Conservation (phyloP, 2,113 vertebrate genomes). For the Connochaetes taurinus region DNA sequence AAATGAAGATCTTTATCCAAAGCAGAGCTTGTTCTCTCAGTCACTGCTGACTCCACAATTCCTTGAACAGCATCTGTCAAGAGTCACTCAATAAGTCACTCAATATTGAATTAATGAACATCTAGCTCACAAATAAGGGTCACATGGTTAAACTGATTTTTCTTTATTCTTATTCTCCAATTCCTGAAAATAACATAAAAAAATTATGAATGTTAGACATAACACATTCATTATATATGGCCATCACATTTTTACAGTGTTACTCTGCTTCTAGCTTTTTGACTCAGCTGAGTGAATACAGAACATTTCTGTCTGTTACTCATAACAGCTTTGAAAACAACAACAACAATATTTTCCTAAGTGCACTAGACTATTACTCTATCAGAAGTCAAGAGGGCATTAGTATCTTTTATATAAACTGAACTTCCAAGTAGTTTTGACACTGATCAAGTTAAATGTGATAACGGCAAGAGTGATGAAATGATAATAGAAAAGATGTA, state of each 20-base stretch:
- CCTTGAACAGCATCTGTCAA: background rate
- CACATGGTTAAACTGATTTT: background rate
- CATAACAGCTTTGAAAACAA: slow-evolving; percentile 23
- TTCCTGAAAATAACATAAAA: background rate
- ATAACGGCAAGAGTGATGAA: slow-evolving; percentile 70
- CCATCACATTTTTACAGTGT: slow-evolving; percentile 6
- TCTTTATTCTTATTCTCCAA: background rate
- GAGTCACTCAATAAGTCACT: background rate
- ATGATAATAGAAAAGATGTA: slow-evolving; percentile 69
- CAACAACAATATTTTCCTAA: slow-evolving; percentile 23
- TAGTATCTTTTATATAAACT: slow-evolving; percentile 57
- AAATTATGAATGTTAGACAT: background rate
- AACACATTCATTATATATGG: background rate
- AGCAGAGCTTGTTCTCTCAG: background rate
- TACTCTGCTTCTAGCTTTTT: slow-evolving; percentile 31
- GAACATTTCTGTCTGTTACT: background rate
- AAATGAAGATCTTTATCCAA: background rate
- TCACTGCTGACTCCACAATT: background rate
- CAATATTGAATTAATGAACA: background rate
- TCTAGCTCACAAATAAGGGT: background rate
- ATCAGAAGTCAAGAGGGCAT: slow-evolving; percentile 64
- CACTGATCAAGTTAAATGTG: slow-evolving; percentile 76
- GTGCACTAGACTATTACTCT: slow-evolving; percentile 63
- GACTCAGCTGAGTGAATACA: background rate
- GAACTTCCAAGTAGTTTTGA: slow-evolving; percentile 65